Conservation (phyloP, 1,140 invertebrate genomes). For the Drosophila biarmipes region DNA sequence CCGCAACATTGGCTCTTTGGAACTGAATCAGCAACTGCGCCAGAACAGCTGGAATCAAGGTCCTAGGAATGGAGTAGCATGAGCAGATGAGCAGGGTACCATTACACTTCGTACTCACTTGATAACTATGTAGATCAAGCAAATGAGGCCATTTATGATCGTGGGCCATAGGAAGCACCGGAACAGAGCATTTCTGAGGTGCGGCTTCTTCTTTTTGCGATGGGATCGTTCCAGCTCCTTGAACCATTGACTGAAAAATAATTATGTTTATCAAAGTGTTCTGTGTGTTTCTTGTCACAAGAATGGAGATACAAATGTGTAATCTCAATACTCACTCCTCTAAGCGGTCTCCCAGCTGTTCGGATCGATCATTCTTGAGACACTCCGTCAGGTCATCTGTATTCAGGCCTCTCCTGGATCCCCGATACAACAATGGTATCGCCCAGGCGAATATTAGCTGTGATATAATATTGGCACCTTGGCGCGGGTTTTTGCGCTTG, state of each 20-base stretch:
- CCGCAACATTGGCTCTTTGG: constrained; percentile 33
- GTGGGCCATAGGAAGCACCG: constrained; percentile 84
- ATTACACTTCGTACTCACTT: constrained; percentile 78
- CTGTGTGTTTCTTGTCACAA: background rate
- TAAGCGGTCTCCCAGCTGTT: constrained; percentile 78
- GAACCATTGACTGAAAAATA: constrained; percentile 85
- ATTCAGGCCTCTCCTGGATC: constrained; percentile 70
- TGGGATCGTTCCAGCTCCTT: constrained; percentile 84
- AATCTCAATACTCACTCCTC: constrained; percentile 72
- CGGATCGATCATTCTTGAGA: constrained; percentile 74
- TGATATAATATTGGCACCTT: constrained; percentile 78
- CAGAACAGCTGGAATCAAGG: constrained; percentile 85
- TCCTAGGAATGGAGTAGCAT: constrained; percentile 53
- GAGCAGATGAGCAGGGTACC: background rate
- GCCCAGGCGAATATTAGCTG: constrained; percentile 84
- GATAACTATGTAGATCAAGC: constrained; percentile 83
- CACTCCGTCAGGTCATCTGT: constrained; percentile 82
- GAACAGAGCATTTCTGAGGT: constrained; percentile 83
- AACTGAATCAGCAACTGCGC: constrained; percentile 84
- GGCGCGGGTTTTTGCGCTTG: constrained; percentile 74
- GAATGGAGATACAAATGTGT: background rate
- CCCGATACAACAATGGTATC: constrained; percentile 78
- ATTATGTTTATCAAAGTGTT: background rate
- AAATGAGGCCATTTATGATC: constrained; percentile 84
- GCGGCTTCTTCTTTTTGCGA: constrained; percentile 79